These are phyloP conservation scores for Micoletzkya japonica DNA, from an alignment of 2,888 invertebrate genomes.

Conservation along the genomic window DNA sequence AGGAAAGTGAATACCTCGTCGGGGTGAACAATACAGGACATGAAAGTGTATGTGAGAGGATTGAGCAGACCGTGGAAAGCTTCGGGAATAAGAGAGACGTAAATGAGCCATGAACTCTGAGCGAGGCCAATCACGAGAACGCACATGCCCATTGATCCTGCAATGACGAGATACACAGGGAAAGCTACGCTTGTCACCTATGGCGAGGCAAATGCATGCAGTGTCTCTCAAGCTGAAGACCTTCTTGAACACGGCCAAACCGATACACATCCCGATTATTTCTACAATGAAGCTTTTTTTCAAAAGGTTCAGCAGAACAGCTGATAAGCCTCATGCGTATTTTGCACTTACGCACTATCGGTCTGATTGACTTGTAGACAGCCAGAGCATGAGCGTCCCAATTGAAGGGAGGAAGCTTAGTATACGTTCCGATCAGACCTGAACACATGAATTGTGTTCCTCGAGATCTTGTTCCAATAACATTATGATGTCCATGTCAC, in stretches of 20 bases:
- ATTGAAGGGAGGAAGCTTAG: constrained; percentile 52
- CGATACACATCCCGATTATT: constrained; percentile 55
- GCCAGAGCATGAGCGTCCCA: constrained; percentile 54
- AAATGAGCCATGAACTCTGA: constrained; percentile 52
- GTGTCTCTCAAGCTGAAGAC: constrained; percentile 52
- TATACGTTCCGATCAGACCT: constrained; percentile 56
- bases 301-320: neutral
- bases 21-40: constrained; percentile 53
- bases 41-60: constrained; percentile 57
- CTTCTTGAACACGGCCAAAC: constrained; percentile 53
- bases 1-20: constrained; percentile 44
- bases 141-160: constrained; percentile 32
- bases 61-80: constrained; percentile 55
- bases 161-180: neutral
- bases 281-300: constrained; percentile 36
- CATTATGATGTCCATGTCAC: neutral
- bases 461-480: neutral
- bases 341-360: constrained; percentile 52
- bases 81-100: constrained; percentile 51
- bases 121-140: constrained; percentile 55
- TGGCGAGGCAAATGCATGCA: constrained; percentile 49
- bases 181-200: constrained; percentile 31
- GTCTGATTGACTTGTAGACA: constrained; percentile 52
- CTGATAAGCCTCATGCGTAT: no score
- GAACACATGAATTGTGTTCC: neutral